Conservation (phyloP, 2,888 invertebrate species). For the Chloroclysta siterata region DNA sequence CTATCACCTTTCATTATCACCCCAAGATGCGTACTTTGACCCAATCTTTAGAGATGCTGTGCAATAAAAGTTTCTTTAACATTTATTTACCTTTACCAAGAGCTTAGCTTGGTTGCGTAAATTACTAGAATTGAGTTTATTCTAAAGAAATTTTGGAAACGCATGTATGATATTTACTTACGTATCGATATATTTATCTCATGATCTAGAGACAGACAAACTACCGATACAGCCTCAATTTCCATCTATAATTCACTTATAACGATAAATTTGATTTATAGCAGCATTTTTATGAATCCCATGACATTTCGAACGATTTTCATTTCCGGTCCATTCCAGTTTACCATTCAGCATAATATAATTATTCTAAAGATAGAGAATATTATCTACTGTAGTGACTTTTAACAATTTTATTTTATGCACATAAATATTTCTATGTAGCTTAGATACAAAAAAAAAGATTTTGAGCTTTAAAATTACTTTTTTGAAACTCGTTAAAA, state of each 20-base stretch:
- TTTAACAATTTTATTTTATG: background rate
- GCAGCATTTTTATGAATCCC: background rate
- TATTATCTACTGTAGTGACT: background rate
- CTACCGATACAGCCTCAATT: background rate
- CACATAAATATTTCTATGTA: no score
- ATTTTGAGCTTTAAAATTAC: background rate
- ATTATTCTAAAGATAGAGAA: background rate
- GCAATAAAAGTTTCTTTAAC: conserved; percentile 33
- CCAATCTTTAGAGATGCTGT: conserved; percentile 47
- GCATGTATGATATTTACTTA: no score
- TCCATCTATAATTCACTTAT: background rate
- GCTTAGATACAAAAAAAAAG: background rate
- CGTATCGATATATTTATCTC: background rate
- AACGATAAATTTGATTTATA: conserved; percentile 2
- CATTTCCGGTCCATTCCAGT: background rate
- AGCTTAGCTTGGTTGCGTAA: background rate
- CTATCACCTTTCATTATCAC: conserved; percentile 56
- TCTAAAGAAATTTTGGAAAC: background rate
- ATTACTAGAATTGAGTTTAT: background rate
- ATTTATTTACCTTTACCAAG: conserved; percentile 4
- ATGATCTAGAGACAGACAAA: background rate
- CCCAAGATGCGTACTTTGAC: conserved; percentile 51
- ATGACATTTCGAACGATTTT: conserved; percentile 1
- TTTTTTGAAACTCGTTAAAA: background rate
- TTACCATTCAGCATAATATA: background rate